Evolutionary conservation across 2,113 vertebrate species (phyloP).

Genomic region (Sclerurus mexicanus): DNA sequence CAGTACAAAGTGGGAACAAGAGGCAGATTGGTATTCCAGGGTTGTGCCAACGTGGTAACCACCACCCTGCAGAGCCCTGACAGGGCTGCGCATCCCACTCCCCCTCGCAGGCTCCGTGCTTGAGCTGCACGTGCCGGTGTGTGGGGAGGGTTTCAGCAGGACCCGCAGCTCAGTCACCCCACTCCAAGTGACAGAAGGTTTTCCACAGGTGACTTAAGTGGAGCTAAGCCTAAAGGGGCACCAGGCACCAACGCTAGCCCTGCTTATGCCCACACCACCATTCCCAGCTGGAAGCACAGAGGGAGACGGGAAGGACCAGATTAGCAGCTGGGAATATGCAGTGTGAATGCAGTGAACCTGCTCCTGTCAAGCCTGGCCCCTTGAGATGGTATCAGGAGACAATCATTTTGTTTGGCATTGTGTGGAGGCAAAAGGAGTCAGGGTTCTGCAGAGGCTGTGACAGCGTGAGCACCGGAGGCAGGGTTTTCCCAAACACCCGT

Average conservation of each 20-base stretch:
- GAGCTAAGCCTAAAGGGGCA: background rate
- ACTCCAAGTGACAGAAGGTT: accelerated
- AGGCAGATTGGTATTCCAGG: background rate
- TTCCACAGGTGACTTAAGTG: background rate
- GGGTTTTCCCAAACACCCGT: background rate
- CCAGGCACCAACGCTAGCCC: background rate
- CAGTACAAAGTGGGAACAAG: accelerated
- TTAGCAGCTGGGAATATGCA: background rate
- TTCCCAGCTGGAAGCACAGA: background rate
- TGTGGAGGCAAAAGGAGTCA: background rate
- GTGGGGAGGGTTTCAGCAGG: too few species aligned
- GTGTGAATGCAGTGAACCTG: background rate
- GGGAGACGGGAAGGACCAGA: background rate
- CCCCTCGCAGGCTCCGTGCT: accelerated
- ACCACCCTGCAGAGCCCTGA: background rate
- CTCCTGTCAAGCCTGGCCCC: background rate
- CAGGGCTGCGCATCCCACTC: background rate
- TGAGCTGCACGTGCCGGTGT: accelerated
- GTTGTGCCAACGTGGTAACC: background rate
- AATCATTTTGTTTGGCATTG: background rate
- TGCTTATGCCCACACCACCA: background rate
- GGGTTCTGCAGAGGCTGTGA: background rate
- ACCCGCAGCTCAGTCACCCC: background rate
- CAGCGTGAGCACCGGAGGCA: background rate
- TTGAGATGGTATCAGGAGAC: accelerated